These are phyloP conservation scores for Synanthedon formicaeformis DNA, from an alignment of 2,888 invertebrate genomes.

Conservation along the genomic window DNA sequence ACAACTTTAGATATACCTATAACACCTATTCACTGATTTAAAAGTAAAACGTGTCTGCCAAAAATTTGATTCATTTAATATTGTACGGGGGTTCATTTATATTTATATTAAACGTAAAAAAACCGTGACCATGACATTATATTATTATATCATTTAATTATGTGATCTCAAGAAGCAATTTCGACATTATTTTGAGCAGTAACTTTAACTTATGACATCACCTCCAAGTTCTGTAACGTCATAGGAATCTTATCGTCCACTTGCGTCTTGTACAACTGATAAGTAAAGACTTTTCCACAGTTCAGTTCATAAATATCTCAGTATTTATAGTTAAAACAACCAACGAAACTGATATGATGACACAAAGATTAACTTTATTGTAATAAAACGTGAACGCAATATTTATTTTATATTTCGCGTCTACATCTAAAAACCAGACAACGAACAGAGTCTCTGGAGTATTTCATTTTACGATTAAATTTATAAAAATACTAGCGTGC, in stretches of 20 bases:
- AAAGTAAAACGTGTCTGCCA: too few relatives aligned
- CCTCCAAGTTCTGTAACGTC: constrained; percentile 43
- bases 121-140: too few relatives aligned
- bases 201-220: constrained; percentile 35
- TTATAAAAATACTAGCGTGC: too few relatives aligned
- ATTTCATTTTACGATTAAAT: too few relatives aligned
- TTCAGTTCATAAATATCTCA: constrained; percentile 25
- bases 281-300: constrained; percentile 33
- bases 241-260: constrained; percentile 49
- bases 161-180: background rate
- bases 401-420: background rate
- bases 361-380: background rate
- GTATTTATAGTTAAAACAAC: constrained; percentile 15
- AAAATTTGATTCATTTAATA: too few relatives aligned
- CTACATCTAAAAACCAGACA: too few relatives aligned
- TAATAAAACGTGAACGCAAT: background rate
- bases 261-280: constrained; percentile 40
- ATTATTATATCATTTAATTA: too few relatives aligned
- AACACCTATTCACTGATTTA: too few relatives aligned
- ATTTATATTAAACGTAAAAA: too few relatives aligned
- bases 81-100: too few relatives aligned
- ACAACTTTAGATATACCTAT: too few relatives aligned
- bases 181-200: background rate
- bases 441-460: too few relatives aligned
- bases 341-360: constrained; percentile 4